Conservation (phyloP, 1,140 invertebrate genomes). For the Trinorchestia longiramus region DNA sequence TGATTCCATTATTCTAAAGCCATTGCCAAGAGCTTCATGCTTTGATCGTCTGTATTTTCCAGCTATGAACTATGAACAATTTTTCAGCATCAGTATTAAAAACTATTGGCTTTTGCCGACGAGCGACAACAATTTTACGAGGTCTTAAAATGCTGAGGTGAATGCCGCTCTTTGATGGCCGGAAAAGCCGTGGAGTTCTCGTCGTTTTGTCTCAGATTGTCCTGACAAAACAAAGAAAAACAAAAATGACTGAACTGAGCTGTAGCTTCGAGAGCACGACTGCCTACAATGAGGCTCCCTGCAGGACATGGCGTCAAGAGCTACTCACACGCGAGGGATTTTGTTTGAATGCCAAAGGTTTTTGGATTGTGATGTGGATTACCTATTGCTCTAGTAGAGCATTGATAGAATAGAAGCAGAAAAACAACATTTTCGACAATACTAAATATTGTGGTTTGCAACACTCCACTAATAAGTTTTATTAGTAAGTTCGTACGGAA, state of each 20-base stretch:
- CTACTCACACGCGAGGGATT: not conserved
- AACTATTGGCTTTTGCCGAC: not conserved
- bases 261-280: not conserved
- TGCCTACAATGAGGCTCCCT: not conserved
- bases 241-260: not conserved
- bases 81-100: not conserved
- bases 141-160: not conserved
- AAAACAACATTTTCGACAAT: not conserved
- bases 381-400: not conserved
- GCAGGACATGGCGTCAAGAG: not conserved
- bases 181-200: not conserved
- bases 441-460: not conserved
- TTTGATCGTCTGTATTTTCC: not conserved
- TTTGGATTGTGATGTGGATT: not conserved
- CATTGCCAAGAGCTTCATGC: not conserved
- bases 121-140: conserved; percentile 16
- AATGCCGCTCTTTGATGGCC: conserved; percentile 31
- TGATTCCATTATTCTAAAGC: not conserved
- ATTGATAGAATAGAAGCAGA: not conserved
- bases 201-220: not conserved
- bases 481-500: too few relatives aligned
- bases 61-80: not conserved
- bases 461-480: too few relatives aligned
- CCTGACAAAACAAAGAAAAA: not conserved
- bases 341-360: not conserved